phyloP scores from a whole-genome alignment of 2,113 vertebrate genomes.

The Myiagra hebetior region DNA sequence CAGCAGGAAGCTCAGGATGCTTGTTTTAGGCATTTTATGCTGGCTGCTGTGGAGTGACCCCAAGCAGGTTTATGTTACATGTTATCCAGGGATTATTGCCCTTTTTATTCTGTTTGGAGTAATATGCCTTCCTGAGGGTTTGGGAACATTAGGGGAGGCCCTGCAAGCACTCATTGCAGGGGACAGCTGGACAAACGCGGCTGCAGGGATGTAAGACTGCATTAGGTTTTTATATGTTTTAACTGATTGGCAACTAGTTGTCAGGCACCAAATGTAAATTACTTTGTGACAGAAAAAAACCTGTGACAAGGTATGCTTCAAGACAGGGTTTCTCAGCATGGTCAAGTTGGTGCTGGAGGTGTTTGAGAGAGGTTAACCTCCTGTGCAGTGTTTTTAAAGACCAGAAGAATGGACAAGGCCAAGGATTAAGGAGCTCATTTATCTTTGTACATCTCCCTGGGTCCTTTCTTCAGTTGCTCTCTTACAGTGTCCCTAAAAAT shows the following conservation, averaged over 20 bases:
- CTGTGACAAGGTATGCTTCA: background rate
- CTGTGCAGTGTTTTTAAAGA: background rate
- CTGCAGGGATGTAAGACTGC: background rate
- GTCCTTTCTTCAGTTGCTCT: background rate
- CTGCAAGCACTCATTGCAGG: background rate
- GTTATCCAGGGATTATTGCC: background rate
- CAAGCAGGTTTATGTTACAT: background rate
- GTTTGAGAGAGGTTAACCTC: background rate
- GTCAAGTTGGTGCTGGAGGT: background rate
- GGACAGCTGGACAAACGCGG: background rate
- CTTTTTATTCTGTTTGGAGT: background rate
- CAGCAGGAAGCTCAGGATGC: background rate
- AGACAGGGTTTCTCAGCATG: background rate
- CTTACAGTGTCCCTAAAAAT: background rate
- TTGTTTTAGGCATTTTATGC: background rate
- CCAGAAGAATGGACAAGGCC: background rate
- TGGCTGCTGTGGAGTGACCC: background rate
- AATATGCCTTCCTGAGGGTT: background rate
- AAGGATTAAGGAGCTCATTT: background rate
- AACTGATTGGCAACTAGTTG: slow-evolving; percentile 25
- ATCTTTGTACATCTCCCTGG: background rate
- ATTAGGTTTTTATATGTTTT: background rate
- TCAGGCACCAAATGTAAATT: background rate
- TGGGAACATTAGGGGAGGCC: background rate
- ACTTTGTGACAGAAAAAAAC: background rate